Conservation (phyloP, 1,140 invertebrate species). For the Aphis gossypii region DNA sequence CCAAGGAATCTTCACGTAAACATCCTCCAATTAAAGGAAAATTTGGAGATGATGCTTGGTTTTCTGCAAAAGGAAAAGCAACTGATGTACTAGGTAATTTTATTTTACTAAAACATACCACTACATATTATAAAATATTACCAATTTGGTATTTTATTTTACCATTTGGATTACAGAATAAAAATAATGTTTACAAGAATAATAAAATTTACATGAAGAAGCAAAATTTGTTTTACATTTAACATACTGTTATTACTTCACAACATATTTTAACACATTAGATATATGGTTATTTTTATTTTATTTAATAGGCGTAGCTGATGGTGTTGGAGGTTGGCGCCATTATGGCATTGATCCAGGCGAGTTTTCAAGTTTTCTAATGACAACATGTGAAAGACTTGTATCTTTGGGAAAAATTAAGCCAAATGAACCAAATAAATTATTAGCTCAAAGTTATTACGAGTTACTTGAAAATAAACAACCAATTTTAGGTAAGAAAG, state of each 20-base stretch:
- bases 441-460: constrained; percentile 88
- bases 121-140: not conserved
- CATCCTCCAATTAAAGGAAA: constrained; percentile 81
- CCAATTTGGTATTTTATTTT: not conserved
- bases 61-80: constrained; percentile 83
- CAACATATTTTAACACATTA: not conserved
- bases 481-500: constrained; percentile 80
- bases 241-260: not conserved
- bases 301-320: constrained; percentile 84
- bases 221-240: not conserved
- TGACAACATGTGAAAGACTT: constrained; percentile 92
- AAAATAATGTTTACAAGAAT: not conserved
- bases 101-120: not conserved
- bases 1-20: constrained; percentile 82
- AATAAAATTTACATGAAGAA: not conserved
- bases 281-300: constrained; percentile 32
- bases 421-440: constrained; percentile 82
- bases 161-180: not conserved
- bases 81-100: constrained; percentile 90
- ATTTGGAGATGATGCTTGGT: constrained; percentile 97
- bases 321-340: constrained; percentile 65
- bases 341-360: constrained; percentile 71
- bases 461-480: constrained; percentile 92
- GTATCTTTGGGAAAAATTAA: constrained; percentile 87
- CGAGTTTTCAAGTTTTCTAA: constrained; percentile 90